Evolutionary conservation across 2,888 invertebrate species (phyloP), one percentile per base, ranked within the genome.

Genomic region (Microctonus brassicae): DNA sequence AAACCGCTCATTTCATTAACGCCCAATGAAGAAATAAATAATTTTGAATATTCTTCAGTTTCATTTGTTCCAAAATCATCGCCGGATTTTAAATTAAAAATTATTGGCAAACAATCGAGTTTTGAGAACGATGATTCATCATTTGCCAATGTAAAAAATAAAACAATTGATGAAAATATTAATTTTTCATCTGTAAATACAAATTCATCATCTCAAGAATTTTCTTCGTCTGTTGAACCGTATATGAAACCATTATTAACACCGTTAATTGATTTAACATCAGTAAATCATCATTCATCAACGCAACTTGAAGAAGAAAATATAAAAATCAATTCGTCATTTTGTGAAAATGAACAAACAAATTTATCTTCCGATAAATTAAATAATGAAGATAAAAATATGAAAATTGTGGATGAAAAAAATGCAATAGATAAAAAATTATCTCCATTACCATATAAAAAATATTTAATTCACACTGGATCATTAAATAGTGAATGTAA

Each of bases 41-140:
- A 61, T 24, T 53, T 71, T 42, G 80, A 79, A 24, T 84, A 86
- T 60, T 75, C 74, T 55, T 80, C 80, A 63, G 63, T 53, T 2
- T 34, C 71, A 7, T 52, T 72, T 9, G 26, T 13, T 7, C 61
- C 47, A 22, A 75, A 62, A 33, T 55, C 70, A 13, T 66, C 75
- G 7, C 26, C 72, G 13, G 64, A 42, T 36, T 69, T 61, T n/a
- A 77, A 72, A 33, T 42, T 74, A 22, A 77, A 77, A 72, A 62
- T 74, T 61, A 53, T 77, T 0, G 72, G 62, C 2, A 77, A 76
- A 61, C 76, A 76, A n/a, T 26, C 65, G 5, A 58, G 58, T 53
- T 72, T 77, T 33, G 77, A 76, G 24, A 65, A 55, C 24, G 20
- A 26, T 9, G 77, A 76, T 17, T 74, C 75, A n/a, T n/a, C 39